Conservation (phyloP, 2,113 vertebrate genomes). For the Ophthalmolycus amberensis region DNA sequence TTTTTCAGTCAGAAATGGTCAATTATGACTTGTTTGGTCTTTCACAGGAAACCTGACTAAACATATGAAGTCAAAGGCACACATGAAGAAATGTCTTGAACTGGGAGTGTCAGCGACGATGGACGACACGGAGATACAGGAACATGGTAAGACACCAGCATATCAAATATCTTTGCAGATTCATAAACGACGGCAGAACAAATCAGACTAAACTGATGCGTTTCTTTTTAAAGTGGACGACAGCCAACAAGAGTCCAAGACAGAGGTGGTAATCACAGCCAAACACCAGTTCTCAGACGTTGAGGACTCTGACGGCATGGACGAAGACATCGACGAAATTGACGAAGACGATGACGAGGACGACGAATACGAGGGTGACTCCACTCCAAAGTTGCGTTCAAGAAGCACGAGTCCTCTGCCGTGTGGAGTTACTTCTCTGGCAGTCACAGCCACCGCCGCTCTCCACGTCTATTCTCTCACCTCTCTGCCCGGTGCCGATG, state of each 20-base stretch:
- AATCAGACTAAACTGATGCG: neutral
- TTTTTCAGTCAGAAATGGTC: neutral
- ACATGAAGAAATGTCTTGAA: constrained; percentile 99
- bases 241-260: constrained; percentile 87
- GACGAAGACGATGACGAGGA: constrained; percentile 96
- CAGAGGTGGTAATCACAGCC: constrained; percentile 80
- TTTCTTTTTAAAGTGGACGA: constrained; percentile 83
- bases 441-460: constrained; percentile 84
- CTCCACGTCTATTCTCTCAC: constrained; percentile 82
- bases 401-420: constrained; percentile 95
- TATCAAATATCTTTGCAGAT: neutral
- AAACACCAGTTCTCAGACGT: constrained; percentile 98
- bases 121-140: constrained; percentile 92
- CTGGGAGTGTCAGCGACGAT: constrained; percentile 95
- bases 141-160: constrained; percentile 86
- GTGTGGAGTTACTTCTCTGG: constrained; percentile 86
- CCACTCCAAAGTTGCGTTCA: constrained; percentile 93
- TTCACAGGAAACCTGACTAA: constrained; percentile 95
- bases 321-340: constrained; percentile 94
- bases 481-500: constrained; percentile 86
- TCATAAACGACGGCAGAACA: neutral
- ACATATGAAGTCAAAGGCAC: constrained; percentile 99
- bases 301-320: constrained; percentile 91
- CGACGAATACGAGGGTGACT: constrained; percentile 94
- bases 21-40: neutral